Conservation (phyloP, 1,140 invertebrate species). For the Hylaeus volcanicus region DNA sequence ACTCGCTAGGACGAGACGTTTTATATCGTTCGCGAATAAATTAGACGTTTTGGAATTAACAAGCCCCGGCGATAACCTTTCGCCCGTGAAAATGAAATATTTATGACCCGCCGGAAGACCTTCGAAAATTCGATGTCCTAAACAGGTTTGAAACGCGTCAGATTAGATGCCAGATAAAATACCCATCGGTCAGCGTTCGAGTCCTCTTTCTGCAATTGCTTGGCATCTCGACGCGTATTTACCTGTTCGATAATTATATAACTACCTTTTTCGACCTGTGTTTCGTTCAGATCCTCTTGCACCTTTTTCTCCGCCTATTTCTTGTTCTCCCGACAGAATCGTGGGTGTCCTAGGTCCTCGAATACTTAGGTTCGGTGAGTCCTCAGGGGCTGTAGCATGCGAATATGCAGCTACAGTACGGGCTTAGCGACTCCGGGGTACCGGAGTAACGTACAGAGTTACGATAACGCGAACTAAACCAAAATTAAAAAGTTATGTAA, state of each 20-base stretch:
- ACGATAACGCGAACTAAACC: too few relatives aligned
- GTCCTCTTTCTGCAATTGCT: slow-evolving; percentile 33
- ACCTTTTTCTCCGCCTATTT: background rate
- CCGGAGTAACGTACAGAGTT: too few relatives aligned
- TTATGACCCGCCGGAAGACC: slow-evolving; percentile 37
- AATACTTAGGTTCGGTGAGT: too few relatives aligned
- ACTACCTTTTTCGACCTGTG: slow-evolving; percentile 21
- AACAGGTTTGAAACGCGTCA: slow-evolving; percentile 61
- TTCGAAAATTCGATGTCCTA: slow-evolving; percentile 29
- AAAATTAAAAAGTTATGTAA: too few relatives aligned
- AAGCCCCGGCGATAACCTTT: slow-evolving; percentile 57
- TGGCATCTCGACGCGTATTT: slow-evolving; percentile 42
- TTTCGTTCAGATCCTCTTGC: background rate
- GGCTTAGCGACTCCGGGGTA: too few relatives aligned
- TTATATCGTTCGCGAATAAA: slow-evolving; percentile 57
- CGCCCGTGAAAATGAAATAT: slow-evolving; percentile 50
- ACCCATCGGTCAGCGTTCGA: slow-evolving; percentile 33
- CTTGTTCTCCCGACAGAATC: background rate
- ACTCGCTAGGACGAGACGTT: slow-evolving; percentile 21
- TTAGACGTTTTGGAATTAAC: slow-evolving; percentile 56
- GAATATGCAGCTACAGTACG: too few relatives aligned
- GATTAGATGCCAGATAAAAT: slow-evolving; percentile 60
- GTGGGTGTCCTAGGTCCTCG: slow-evolving; percentile 17
- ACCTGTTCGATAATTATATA: slow-evolving; percentile 59
- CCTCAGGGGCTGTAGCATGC: too few relatives aligned